Evolutionary conservation across 2,113 vertebrate genomes (phyloP), one percentile per base, ranked within the genome.

Genomic region (Callionymus lyra): DNA sequence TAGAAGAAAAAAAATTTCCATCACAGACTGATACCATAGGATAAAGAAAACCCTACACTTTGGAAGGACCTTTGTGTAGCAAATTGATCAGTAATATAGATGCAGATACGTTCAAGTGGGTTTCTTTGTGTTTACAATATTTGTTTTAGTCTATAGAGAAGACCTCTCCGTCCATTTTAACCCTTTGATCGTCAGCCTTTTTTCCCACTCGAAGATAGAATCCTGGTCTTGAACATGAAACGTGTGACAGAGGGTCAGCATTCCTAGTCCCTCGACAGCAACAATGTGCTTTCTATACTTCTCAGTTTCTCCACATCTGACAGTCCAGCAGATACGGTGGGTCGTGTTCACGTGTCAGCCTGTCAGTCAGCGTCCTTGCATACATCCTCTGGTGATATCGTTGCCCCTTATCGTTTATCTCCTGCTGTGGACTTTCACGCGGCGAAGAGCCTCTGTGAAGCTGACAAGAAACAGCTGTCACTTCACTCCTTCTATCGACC

Each of bases 381-480:
- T 51, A 50, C 40, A 44, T 34, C 62, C 47, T 44, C 39, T 4
- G 44, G 55, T 55, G 56, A 52, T 46, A 14, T 38, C 17, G 13
- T 37, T 41, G 31, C 15, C 35, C 43, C 57, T 39, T 58, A 63
- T 68, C 62, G 37, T 41, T 54, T 19, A 53, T 65, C 44, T 65
- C 60, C 65, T 46, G 53, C 70, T 59, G 63, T 18, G 57, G 45
- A 43, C 42, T 49, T 31, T 39, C 42, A 58, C 39, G 61, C 46
- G 61, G 61, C 68, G 53, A 59, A 31, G 6, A 43, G 62, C 52
- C 36, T 62, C 53, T 62, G 45, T 35, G 47, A 68, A 56, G 54
- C 13, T 68, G 61, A 71, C 15, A 18, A 59, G 52, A 53, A 43
- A 38, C 60, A 47, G 50, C 63, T 68, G 68, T 53, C 70, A 60